Percentiles rank a stretch among this genome's conserved stretches.
These are phyloP conservation scores for Aphidius ervi DNA, from an alignment of 1,140 invertebrate species.

Conservation along the genomic window DNA sequence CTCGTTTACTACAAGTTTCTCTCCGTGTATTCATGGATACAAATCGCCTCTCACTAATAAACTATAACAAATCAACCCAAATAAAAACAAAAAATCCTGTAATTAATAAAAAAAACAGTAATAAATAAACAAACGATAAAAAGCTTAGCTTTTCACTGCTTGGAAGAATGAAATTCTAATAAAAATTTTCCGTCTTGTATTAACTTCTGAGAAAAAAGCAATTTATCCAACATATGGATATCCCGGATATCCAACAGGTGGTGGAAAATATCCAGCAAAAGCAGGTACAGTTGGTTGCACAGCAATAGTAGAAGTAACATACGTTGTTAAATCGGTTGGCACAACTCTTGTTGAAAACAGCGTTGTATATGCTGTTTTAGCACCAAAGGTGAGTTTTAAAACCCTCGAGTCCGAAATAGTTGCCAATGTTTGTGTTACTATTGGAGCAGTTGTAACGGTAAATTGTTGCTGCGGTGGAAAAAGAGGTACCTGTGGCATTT, in stretches of 20 bases:
- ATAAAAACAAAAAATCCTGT: too few species aligned
- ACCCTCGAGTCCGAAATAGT: conserved; percentile 78
- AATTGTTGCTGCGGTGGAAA: conserved; percentile 65
- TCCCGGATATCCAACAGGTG: conserved; percentile 62
- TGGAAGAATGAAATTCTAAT: too few species aligned
- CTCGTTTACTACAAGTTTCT: too few species aligned
- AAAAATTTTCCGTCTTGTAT: too few species aligned
- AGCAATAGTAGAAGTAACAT: conserved; percentile 72
- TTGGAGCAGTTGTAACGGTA: conserved; percentile 74
- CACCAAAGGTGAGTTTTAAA: conserved; percentile 81
- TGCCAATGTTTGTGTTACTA: conserved; percentile 73
- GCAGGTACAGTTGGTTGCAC: conserved; percentile 64
- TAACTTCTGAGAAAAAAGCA: neutral
- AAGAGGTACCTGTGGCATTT: conserved; percentile 54
- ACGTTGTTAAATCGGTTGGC: conserved; percentile 76
- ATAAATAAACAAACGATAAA: too few species aligned
- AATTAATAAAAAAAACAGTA: too few species aligned
- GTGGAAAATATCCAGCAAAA: conserved; percentile 71
- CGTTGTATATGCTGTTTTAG: conserved; percentile 82
- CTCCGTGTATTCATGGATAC: too few species aligned
- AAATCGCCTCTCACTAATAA: too few species aligned
- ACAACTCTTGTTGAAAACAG: conserved; percentile 80
- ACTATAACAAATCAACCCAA: too few species aligned
- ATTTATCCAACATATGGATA: conserved; percentile 71
- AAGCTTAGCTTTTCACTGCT: too few species aligned